Evolutionary conservation across 2,888 invertebrate genomes (phyloP).

Genomic region (Neoitamus cyanurus): DNA sequence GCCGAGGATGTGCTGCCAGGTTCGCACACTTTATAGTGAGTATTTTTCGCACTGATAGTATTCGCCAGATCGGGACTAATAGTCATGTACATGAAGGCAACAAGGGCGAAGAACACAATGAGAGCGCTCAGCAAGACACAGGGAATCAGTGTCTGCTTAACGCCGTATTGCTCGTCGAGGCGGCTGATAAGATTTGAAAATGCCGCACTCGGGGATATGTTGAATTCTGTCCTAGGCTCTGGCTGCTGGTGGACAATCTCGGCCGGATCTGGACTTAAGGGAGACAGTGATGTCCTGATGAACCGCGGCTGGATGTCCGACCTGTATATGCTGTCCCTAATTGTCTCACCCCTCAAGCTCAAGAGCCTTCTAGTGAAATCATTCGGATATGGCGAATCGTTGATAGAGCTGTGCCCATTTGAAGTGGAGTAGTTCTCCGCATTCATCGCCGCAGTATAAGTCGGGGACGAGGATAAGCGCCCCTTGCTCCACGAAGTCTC

Average conservation of each 20-base stretch:
- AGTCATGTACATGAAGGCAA: constrained; percentile 76
- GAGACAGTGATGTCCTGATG: constrained; percentile 2
- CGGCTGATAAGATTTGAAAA: constrained; percentile 55
- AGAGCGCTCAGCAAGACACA: constrained; percentile 72
- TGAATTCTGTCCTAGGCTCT: constrained; percentile 42
- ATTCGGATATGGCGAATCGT: constrained; percentile 77
- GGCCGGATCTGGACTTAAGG: constrained; percentile 20
- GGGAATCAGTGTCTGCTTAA: constrained; percentile 69
- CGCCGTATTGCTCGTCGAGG: constrained; percentile 58
- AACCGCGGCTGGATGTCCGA: constrained; percentile 22
- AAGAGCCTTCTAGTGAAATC: constrained; percentile 73
- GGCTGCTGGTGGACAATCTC: constrained; percentile 51
- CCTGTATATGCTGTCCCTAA: constrained; percentile 53
- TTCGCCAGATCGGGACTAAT: constrained; percentile 64
- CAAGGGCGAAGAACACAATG: constrained; percentile 74
- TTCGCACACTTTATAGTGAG: constrained; percentile 71
- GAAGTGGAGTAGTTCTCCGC: constrained; percentile 58
- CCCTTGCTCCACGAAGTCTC: constrained; percentile 8
- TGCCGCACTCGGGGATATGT: constrained; percentile 56
- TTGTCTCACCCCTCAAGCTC: constrained; percentile 55
- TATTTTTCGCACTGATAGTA: constrained; percentile 63
- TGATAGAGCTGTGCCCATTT: constrained; percentile 62
- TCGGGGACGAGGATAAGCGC: not conserved
- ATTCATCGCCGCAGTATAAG: not conserved
- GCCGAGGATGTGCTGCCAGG: constrained; percentile 67